Percentiles rank a stretch among this genome's conserved stretches.
Evolutionary conservation across 2,888 invertebrate species (phyloP).

Genomic region (Drosophila kuntzei): DNA sequence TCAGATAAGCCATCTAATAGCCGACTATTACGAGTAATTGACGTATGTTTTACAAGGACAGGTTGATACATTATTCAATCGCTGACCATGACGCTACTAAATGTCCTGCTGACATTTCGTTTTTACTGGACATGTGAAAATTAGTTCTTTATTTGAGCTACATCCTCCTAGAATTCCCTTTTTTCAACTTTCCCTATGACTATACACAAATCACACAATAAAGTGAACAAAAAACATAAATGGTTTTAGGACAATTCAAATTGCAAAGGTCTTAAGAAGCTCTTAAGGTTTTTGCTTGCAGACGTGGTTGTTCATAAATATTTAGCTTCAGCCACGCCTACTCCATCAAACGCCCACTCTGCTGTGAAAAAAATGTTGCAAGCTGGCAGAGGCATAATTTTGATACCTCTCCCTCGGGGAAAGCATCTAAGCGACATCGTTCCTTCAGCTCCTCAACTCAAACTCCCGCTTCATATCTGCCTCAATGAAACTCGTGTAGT

Average conservation of each 20-base stretch:
- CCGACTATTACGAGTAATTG: constrained; percentile 24
- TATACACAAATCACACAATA: constrained; percentile 14
- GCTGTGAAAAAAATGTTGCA: constrained; percentile 41
- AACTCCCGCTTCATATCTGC: not conserved
- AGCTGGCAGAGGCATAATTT: constrained; percentile 73
- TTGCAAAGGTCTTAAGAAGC: constrained; percentile 58
- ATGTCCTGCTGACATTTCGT: constrained; percentile 63
- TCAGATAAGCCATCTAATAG: constrained; percentile 32
- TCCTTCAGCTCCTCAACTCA: constrained; percentile 6
- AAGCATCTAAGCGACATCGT: constrained; percentile 26
- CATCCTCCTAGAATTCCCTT: too few species aligned
- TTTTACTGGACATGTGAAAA: constrained; percentile 21
- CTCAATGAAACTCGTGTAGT: constrained; percentile 25
- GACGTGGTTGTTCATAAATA: constrained; percentile 71
- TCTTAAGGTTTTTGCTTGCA: constrained; percentile 24
- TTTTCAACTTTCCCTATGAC: not conserved
- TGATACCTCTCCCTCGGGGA: constrained; percentile 26
- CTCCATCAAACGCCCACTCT: not conserved
- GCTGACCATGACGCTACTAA: constrained; percentile 35
- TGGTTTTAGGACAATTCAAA: not conserved
- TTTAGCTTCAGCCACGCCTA: constrained; percentile 11
- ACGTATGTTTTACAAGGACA: constrained; percentile 37
- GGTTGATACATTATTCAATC: constrained; percentile 56
- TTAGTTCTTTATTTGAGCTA: constrained; percentile 17
- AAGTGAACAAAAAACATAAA: not conserved